phyloP scores from a whole-genome alignment of 2,113 vertebrate genomes.

The Plecotus auritus region DNA sequence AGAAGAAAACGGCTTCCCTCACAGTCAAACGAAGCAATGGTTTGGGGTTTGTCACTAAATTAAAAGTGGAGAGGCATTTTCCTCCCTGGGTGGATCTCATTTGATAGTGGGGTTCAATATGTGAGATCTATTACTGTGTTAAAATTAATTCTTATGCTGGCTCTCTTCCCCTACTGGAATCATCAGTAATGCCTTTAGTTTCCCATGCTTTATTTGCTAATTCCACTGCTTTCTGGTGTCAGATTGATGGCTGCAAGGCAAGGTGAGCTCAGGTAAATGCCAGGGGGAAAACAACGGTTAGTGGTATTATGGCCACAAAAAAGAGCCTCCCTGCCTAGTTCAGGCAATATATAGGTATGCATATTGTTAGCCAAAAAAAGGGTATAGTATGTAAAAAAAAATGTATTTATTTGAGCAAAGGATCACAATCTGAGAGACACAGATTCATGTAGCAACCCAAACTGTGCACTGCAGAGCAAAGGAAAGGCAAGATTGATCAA shows the following conservation, averaged over 20 bases:
- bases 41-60: background rate
- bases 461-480: background rate
- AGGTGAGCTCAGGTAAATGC: background rate
- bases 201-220: background rate
- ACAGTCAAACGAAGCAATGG: background rate
- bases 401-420: background rate
- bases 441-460: background rate
- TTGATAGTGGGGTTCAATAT: background rate
- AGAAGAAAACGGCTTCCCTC: background rate
- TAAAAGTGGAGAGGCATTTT: background rate
- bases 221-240: background rate
- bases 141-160: background rate
- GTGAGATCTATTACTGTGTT: background rate
- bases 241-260: background rate
- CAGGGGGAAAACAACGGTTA: background rate
- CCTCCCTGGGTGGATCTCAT: background rate
- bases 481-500: background rate
- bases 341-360: background rate
- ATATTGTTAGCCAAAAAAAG: background rate
- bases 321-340: background rate
- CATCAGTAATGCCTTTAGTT: background rate
- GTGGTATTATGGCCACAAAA: background rate
- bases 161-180: background rate
- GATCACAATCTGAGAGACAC: background rate
- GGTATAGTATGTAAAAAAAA: background rate